Conservation (phyloP, 2,113 vertebrate genomes). For the Carassius gibelio region DNA sequence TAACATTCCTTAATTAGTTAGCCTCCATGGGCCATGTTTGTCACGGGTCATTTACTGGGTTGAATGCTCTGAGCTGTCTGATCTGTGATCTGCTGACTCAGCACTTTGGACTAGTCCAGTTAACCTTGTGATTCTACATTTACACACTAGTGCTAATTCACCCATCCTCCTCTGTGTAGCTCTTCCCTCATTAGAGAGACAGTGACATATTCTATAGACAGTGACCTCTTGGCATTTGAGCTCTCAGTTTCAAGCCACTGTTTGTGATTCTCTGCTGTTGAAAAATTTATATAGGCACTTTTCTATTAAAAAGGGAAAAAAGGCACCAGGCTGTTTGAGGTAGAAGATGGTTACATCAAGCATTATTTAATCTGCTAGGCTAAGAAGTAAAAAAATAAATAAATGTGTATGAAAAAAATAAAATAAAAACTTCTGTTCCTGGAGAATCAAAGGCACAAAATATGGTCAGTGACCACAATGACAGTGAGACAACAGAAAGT, state of each 20-base stretch:
- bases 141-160: slow-evolving; percentile 3
- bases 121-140: not conserved
- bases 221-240: slow-evolving; percentile 28
- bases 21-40: not conserved
- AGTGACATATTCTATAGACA: slow-evolving; percentile 43
- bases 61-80: not conserved
- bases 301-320: not conserved
- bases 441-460: too few species aligned
- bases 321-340: not conserved
- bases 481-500: not conserved
- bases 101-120: not conserved
- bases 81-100: not conserved
- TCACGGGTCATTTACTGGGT: too few species aligned
- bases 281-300: not conserved
- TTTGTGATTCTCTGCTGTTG: not conserved
- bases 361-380: too few species aligned
- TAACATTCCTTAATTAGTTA: too few species aligned
- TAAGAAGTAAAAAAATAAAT: too few species aligned
- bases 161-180: not conserved
- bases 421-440: too few species aligned
- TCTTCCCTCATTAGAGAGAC: slow-evolving; percentile 36
- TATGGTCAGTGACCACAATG: too few species aligned
- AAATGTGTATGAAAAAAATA: not conserved
- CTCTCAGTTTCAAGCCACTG: not conserved
- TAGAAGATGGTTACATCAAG: not conserved